Evolutionary conservation across 2,888 invertebrate genomes (phyloP).

Genomic region (Spodoptera littoralis): DNA sequence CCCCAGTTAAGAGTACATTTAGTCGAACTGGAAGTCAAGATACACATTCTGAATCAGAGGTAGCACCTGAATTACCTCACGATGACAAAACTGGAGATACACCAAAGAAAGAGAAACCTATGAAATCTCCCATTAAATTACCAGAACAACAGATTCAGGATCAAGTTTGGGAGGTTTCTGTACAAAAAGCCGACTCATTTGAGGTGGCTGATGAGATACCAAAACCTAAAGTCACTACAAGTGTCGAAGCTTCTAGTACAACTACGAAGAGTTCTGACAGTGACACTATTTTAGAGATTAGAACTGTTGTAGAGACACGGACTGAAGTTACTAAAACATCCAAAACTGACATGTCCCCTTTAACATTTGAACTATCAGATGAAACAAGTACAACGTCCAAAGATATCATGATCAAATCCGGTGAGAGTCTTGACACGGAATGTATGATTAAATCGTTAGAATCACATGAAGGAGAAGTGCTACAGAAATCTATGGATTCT

Average conservation of each 20-base stretch:
- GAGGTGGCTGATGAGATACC: conserved; percentile 75
- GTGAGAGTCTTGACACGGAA: conserved; percentile 86
- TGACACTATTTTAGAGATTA: conserved; percentile 71
- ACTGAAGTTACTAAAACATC: conserved; percentile 69
- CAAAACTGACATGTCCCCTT: conserved; percentile 82
- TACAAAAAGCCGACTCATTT: conserved; percentile 80
- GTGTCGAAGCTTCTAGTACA: conserved; percentile 63
- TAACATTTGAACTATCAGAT: conserved; percentile 79
- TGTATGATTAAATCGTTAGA: conserved; percentile 86
- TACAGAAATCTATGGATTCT: conserved; percentile 87
- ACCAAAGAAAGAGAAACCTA: conserved; percentile 77
- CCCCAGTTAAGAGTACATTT: conserved; percentile 84
- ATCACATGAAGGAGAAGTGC: conserved; percentile 85
- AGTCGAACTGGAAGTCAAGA: conserved; percentile 88
- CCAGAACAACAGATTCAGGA: conserved; percentile 83
- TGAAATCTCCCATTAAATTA: conserved; percentile 81
- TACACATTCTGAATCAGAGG: conserved; percentile 88
- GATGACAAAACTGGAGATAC: conserved; percentile 80
- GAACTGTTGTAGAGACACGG: conserved; percentile 67
- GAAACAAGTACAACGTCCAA: conserved; percentile 81
- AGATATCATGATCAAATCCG: conserved; percentile 86
- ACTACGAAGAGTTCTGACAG: conserved; percentile 70
- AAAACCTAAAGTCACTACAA: conserved; percentile 62
- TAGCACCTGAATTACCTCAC: conserved; percentile 85
- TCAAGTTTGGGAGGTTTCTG: conserved; percentile 83